Percentiles rank a stretch among this genome's conserved stretches.
phyloP scores from a whole-genome alignment of 2,113 vertebrate genomes.

The Brachyistius frenatus region DNA sequence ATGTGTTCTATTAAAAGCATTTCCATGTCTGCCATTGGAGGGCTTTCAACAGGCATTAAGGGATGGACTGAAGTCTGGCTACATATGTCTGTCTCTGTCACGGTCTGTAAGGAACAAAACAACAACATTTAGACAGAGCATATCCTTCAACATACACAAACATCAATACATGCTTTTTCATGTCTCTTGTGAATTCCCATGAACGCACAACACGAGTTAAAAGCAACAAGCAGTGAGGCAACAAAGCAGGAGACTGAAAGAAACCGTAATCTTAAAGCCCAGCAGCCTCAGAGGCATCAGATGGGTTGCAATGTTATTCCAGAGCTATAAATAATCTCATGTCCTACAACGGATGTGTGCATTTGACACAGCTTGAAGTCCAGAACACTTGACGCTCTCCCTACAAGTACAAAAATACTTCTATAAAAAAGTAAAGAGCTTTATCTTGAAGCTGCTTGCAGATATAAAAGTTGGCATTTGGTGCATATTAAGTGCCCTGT shows the following conservation, averaged over 20 bases:
- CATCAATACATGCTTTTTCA: constrained; percentile 37
- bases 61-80: constrained; percentile 51
- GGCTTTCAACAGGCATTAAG: constrained; percentile 47
- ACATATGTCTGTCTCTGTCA: constrained; percentile 35
- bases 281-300: background rate
- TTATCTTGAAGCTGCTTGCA: no score
- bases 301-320: constrained; percentile 6
- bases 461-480: no score
- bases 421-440: background rate
- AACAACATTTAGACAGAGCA: constrained; percentile 52
- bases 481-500: background rate
- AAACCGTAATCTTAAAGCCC: constrained; percentile 44
- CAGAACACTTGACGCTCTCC: background rate
- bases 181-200: constrained; percentile 28
- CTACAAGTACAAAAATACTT: background rate
- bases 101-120: constrained; percentile 39
- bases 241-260: constrained; percentile 11
- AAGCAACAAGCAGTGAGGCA: constrained; percentile 28
- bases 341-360: background rate
- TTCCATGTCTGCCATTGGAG: constrained; percentile 52
- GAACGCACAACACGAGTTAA: constrained; percentile 30
- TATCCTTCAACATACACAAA: constrained; percentile 56
- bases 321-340: constrained; percentile 21
- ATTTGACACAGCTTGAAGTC: constrained; percentile 1
- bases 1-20: constrained; percentile 54